Base-by-base conservation (phyloP, 2,888 invertebrate species). In the Phanerotoma sp. region DNA sequence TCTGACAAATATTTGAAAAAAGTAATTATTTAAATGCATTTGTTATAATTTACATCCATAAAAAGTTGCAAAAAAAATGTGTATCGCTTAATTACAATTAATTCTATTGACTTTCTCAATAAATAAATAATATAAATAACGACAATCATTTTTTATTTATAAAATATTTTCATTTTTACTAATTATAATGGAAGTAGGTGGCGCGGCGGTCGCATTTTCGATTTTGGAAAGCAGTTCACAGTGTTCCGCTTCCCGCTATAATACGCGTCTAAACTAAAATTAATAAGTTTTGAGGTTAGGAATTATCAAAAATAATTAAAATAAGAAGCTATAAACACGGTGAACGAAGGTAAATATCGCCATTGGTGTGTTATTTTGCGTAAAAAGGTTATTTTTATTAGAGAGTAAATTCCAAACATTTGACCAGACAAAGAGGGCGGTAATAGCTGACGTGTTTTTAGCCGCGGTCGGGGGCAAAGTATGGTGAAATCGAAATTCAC, bases 401-500 rank as follows among this genome's bases (percentile, higher is more conserved):
- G 56, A 58, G 58, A 56, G 57, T 25, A 25, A 9, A 51, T 57
- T 53, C 30, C 16, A 45, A 54, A n/a, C 5, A 42, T 63, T 59
- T 62, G 64, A 69, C 69, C 67, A 67, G 66, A 38, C 41, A 37
- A 47, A 60, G 62, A 60, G 62, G 67, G 66, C 68, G 66, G 63
- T 64, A 52, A 60, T 52, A 61, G 63, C 58, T 63, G 66, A 69
- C 66, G 69, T 67, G 71, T 69, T 67, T 70, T 70, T 67, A 68
- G 66, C 70, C 69, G 71, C 69, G 73, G 66, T 68, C 64, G 63
- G 52, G 63, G 53, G 57, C 62, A 58, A 65, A 69, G 68, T 61
- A 67, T 70, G 70, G 71, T 68, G 68, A 72, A 70, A 72, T 70
- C 68, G 70, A 73, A 70, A 70, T 66, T 67, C 45, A 54, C 62